phyloP scores from a whole-genome alignment of 2,113 vertebrate genomes.

The Pseudorectes ferrugineus region DNA sequence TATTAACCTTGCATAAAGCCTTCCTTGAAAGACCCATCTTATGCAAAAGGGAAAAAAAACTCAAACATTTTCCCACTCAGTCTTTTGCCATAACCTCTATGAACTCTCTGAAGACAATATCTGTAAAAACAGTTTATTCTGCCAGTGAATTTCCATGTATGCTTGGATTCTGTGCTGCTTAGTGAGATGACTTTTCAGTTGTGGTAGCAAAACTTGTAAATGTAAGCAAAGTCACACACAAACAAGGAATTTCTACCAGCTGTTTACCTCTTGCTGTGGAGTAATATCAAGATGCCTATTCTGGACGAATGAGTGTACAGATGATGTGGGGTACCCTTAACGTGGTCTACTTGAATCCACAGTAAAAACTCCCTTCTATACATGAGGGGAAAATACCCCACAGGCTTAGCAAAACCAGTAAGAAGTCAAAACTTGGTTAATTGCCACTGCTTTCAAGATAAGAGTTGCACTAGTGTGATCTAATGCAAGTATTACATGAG shows the following conservation, averaged over 20 bases:
- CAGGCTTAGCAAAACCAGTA: background rate
- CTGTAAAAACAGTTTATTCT: background rate
- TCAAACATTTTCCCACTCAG: background rate
- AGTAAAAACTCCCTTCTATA: background rate
- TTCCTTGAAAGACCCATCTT: background rate
- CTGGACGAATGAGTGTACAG: background rate
- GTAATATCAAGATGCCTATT: background rate
- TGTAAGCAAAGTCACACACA: background rate
- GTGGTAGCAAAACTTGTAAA: background rate
- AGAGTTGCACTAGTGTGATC: background rate
- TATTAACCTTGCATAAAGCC: background rate
- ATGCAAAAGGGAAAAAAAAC: background rate
- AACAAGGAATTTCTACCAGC: background rate
- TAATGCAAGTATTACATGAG: background rate
- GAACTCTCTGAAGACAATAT: background rate
- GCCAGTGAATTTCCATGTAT: background rate
- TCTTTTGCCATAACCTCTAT: background rate
- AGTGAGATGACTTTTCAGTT: background rate
- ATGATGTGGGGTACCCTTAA: background rate
- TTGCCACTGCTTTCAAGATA: background rate
- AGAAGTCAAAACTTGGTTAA: background rate
- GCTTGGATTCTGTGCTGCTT: background rate
- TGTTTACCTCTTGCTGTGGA: background rate
- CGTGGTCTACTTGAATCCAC: background rate
- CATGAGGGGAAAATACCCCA: fast-evolving